A percentile compares a stretch with the other conserved stretches of the same genome.
Conservation (phyloP, 2,797 vertebrate species). For the Psittacula echo region DNA sequence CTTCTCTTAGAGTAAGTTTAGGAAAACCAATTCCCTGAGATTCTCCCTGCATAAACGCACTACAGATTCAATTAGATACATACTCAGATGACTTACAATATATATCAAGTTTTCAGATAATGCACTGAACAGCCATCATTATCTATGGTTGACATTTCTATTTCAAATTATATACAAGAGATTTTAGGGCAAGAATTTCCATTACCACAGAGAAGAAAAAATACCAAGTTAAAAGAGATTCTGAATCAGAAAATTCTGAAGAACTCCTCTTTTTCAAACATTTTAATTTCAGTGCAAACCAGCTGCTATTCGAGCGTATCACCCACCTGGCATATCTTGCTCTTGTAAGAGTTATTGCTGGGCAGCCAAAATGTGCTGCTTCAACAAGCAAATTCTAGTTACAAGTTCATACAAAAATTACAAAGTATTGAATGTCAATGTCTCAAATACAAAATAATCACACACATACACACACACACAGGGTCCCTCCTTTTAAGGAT, state of each 20-base stretch:
- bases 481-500: neutral
- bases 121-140: neutral
- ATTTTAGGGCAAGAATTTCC: neutral
- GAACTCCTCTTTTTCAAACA: neutral
- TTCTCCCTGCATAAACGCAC: neutral
- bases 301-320: neutral
- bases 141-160: neutral
- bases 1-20: neutral
- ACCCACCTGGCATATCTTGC: neutral
- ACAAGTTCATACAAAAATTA: neutral
- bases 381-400: neutral
- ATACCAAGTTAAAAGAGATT: neutral
- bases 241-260: neutral
- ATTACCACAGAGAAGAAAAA: neutral
- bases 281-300: neutral
- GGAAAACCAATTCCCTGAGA: neutral
- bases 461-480: too few relatives aligned
- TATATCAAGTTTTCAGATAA: neutral
- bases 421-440: neutral
- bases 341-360: neutral
- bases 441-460: neutral
- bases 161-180: neutral
- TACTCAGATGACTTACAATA: neutral
- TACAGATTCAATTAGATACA: neutral
- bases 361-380: neutral